Evolutionary conservation across 1,140 invertebrate species (phyloP).

Genomic region (Aphelenchoides besseyi): DNA sequence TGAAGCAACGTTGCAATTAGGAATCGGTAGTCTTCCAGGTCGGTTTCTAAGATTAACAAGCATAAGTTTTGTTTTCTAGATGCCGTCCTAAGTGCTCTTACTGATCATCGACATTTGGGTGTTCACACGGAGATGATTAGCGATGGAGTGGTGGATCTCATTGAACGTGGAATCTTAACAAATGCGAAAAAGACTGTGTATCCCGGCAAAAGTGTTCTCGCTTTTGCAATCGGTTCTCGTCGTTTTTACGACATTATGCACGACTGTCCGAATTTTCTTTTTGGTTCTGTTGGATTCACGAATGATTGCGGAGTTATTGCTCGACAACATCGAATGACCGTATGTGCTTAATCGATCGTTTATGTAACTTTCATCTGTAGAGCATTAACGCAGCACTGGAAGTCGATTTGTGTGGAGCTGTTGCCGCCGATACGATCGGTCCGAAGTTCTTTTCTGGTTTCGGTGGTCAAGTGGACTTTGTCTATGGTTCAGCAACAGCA

Average conservation of each 20-base stretch:
- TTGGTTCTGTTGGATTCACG: conserved; percentile 76
- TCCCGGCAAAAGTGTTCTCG: conserved; percentile 76
- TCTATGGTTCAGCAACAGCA: conserved; percentile 83
- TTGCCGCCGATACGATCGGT: conserved; percentile 85
- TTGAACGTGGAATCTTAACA: conserved; percentile 25
- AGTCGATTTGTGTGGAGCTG: conserved; percentile 89
- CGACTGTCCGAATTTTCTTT: conserved; percentile 70
- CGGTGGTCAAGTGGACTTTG: conserved; percentile 92
- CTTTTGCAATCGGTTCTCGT: conserved; percentile 81
- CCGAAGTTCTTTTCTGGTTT: conserved; percentile 85
- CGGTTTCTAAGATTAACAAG: conserved; percentile 65
- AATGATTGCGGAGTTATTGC: conserved; percentile 77
- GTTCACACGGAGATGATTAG: conserved; percentile 78
- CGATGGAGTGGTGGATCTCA: conserved; percentile 74
- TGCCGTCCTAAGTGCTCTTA: conserved; percentile 75
- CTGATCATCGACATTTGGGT: conserved; percentile 82
- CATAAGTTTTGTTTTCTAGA: conserved; percentile 85
- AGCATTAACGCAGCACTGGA: too few species aligned
- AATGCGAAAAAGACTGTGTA: conserved; percentile 73
- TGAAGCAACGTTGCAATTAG: conserved; percentile 88
- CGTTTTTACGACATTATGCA: conserved; percentile 84
- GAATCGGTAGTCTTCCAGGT: conserved; percentile 59
- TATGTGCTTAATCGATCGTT: conserved; percentile 89
- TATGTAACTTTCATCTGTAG: conserved; percentile 66
- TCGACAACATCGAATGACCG: conserved; percentile 83